Conservation (phyloP, 2,113 vertebrate species). For the Eulemur macaco region DNA sequence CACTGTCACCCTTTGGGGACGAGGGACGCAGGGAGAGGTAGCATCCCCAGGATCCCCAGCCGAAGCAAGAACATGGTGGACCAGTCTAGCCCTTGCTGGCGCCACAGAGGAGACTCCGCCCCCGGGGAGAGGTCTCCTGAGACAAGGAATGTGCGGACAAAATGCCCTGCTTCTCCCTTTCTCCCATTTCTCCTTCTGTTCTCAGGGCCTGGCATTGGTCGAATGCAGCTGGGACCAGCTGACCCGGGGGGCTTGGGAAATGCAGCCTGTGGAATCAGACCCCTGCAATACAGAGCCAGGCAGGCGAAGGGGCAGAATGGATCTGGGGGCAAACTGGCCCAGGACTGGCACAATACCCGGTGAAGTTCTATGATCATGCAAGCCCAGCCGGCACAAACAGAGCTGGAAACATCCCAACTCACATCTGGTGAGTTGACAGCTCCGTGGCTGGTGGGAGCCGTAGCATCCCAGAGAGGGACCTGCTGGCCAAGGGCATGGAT, state of each 20-base stretch:
- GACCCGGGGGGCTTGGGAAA: background rate
- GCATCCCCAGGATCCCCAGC: background rate
- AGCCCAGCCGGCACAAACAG: background rate
- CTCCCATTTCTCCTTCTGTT: background rate
- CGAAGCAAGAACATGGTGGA: background rate
- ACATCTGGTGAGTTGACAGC: background rate
- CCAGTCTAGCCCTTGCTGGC: background rate
- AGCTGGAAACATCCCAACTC: background rate
- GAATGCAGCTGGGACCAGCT: background rate
- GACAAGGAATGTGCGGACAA: background rate
- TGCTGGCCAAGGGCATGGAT: background rate
- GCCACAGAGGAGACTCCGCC: background rate
- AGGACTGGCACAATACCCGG: rapidly evolving
- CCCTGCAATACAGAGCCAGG: background rate
- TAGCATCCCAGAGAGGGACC: background rate
- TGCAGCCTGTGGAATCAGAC: background rate
- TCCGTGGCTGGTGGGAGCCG: background rate
- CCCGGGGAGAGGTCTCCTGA: background rate
- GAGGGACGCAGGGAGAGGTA: rapidly evolving
- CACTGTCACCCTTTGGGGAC: background rate
- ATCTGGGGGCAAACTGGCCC: background rate
- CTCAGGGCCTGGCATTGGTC: background rate
- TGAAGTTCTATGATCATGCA: background rate
- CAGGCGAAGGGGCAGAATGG: rapidly evolving
- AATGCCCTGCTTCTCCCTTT: background rate